These are phyloP conservation scores for Hirtodrosophila trivittata DNA, from an alignment of 2,888 invertebrate genomes.

Conservation along the genomic window DNA sequence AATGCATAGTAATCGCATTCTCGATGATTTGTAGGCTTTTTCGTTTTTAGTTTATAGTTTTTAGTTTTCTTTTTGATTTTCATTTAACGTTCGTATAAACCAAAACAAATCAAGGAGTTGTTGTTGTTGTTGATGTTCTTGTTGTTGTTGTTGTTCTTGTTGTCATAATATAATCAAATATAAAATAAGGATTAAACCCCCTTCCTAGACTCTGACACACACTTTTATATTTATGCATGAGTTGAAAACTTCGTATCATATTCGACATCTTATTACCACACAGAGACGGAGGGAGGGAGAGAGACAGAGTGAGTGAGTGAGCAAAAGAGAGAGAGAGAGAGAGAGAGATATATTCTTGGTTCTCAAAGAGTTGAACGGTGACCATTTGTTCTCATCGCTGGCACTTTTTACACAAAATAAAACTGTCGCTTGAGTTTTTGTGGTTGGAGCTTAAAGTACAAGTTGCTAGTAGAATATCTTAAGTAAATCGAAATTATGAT, in stretches of 20 bases:
- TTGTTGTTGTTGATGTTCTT: neutral
- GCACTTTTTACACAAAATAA: constrained; percentile 59
- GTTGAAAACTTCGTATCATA: constrained; percentile 68
- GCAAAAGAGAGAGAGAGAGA: constrained; percentile 1
- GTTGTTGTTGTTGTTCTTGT: constrained; percentile 11
- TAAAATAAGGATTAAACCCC: constrained; percentile 40
- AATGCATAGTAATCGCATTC: constrained; percentile 84
- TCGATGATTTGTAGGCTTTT: constrained; percentile 83
- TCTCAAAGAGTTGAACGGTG: constrained; percentile 70
- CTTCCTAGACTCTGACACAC: constrained; percentile 13
- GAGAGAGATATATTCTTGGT: constrained; percentile 58
- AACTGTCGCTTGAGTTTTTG: constrained; percentile 65
- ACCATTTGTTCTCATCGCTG: constrained; percentile 56
- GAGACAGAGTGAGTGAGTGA: constrained; percentile 8
- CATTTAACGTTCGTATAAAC: constrained; percentile 25
- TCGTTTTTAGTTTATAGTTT: constrained; percentile 40
- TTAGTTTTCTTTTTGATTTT: constrained; percentile 14
- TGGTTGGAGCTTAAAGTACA: constrained; percentile 47
- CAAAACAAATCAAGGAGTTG: constrained; percentile 60
- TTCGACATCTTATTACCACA: too few species aligned
- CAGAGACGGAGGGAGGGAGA: too few species aligned
- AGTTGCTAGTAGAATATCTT: constrained; percentile 52
- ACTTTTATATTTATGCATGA: constrained; percentile 79
- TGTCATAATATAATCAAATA: constrained; percentile 21
- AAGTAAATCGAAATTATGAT: constrained; percentile 27